Evolutionary conservation across 2,797 vertebrate genomes (phyloP).

Genomic region (Brachyrhaphis roseni): DNA sequence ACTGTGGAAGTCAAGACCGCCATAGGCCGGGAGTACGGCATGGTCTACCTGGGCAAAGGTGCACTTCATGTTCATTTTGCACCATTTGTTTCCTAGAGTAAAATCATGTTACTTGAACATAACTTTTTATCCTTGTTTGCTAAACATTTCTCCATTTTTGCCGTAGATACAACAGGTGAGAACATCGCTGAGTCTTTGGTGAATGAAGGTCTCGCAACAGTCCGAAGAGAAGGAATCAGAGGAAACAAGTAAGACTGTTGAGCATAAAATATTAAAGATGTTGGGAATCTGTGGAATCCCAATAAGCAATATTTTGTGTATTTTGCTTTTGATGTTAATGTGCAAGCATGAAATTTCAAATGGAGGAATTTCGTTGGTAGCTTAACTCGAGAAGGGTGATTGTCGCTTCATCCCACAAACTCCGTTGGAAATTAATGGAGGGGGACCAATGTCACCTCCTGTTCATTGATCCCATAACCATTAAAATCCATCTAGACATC

Average conservation of each 20-base stretch:
- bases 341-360: no score
- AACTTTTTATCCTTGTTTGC: background rate
- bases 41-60: conserved; percentile 94
- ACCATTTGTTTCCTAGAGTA: background rate
- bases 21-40: conserved; percentile 92
- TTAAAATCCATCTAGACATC: background rate
- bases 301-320: background rate
- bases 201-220: conserved; percentile 89
- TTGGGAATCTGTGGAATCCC: no score
- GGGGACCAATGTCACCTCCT: no score
- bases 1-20: conserved; percentile 94
- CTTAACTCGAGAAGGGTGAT: no score
- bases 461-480: no score
- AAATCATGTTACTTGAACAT: background rate
- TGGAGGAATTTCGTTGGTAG: no score
- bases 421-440: background rate
- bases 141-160: background rate
- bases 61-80: background rate
- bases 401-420: no score
- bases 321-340: background rate
- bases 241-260: conserved; percentile 82
- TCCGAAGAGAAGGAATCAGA: conserved; percentile 93
- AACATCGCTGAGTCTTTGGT: conserved; percentile 94
- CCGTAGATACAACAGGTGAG: conserved; percentile 90
- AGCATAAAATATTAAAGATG: background rate